phyloP scores from a whole-genome alignment of 2,888 invertebrate species.

The Theretra japonica region DNA sequence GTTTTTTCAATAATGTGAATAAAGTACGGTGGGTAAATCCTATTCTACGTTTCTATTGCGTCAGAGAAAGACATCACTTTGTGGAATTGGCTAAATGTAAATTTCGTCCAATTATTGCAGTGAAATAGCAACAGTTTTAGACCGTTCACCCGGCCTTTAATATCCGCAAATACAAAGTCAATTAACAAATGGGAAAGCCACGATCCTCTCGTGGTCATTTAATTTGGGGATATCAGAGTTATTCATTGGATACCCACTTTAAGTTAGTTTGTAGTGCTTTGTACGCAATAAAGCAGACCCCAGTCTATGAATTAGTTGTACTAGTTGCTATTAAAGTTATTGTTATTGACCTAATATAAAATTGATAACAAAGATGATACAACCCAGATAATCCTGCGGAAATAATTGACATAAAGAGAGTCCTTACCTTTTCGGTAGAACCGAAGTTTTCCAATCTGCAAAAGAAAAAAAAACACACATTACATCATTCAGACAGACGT shows the following conservation, averaged over 20 bases:
- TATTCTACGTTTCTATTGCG: background rate
- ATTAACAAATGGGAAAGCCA: slow-evolving; percentile 14
- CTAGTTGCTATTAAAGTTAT: background rate
- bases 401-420: background rate
- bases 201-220: slow-evolving; percentile 7
- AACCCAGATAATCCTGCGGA: no score
- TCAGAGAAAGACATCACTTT: background rate
- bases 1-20: background rate
- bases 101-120: background rate
- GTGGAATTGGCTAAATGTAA: background rate
- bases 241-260: background rate
- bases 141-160: background rate
- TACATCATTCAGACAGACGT: slow-evolving; percentile 54
- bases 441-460: slow-evolving; percentile 60
- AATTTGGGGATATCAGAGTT: slow-evolving; percentile 13
- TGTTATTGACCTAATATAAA: background rate
- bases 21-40: background rate
- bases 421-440: slow-evolving; percentile 44
- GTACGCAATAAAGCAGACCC: background rate
- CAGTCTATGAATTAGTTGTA: background rate
- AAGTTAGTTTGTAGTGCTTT: background rate
- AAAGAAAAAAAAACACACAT: slow-evolving; percentile 55
- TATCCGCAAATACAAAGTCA: slow-evolving; percentile 15
- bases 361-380: no score
- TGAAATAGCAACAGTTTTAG: slow-evolving; percentile 9